Percentiles rank a stretch among this genome's conserved stretches.
These are phyloP conservation scores for Ectemnius continuus DNA, from an alignment of 2,888 invertebrate genomes.

Conservation along the genomic window DNA sequence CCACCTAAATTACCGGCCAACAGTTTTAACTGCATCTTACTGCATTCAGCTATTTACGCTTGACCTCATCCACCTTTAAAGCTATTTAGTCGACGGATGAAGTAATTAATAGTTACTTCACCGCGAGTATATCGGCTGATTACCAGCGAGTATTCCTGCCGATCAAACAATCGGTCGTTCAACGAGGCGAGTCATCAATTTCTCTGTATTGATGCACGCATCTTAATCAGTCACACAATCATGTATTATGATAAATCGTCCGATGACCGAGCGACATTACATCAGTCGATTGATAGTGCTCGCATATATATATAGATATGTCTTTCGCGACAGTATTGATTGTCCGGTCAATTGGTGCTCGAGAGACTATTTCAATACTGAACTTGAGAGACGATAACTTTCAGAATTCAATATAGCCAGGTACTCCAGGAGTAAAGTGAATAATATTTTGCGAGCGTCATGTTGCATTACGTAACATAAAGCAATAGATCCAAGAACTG, in stretches of 20 bases:
- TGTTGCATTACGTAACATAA: too few species aligned
- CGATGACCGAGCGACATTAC: neutral
- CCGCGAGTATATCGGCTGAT: neutral
- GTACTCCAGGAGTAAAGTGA: too few species aligned
- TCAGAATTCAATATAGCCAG: too few species aligned
- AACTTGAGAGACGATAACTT: too few species aligned
- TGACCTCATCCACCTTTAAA: too few species aligned
- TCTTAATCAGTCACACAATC: neutral
- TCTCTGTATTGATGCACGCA: neutral
- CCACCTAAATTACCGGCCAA: neutral
- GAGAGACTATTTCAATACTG: neutral
- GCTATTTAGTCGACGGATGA: neutral
- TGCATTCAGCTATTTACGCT: too few species aligned
- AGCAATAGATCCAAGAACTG: too few species aligned
- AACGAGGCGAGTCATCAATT: neutral
- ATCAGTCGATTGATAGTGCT: neutral
- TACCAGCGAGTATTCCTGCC: neutral
- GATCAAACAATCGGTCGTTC: neutral
- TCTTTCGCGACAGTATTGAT: neutral
- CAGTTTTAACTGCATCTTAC: neutral
- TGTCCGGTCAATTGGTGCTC: neutral
- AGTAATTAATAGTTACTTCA: neutral
- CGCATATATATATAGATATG: neutral
- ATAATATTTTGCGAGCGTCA: too few species aligned
- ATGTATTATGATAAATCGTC: neutral